Conservation (phyloP, 2,888 invertebrate genomes). For the Lagria hirta region DNA sequence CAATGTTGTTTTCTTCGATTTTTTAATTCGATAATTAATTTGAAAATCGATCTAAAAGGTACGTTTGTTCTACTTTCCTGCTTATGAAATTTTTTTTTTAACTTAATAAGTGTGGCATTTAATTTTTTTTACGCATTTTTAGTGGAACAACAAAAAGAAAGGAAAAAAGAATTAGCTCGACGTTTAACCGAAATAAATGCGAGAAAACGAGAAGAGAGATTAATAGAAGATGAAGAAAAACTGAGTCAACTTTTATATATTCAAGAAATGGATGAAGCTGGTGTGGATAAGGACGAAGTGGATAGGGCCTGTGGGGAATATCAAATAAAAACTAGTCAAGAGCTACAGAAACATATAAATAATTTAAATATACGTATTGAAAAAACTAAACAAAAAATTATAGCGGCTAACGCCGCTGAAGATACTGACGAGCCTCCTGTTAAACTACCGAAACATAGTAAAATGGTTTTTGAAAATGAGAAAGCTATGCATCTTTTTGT, state of each 20-base stretch:
- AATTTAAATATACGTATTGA: conserved; percentile 73
- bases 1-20: too few relatives aligned
- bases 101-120: not conserved
- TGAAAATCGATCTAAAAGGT: too few relatives aligned
- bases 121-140: conserved; percentile 15
- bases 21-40: too few relatives aligned
- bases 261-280: conserved; percentile 75
- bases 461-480: conserved; percentile 52
- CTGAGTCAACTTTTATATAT: conserved; percentile 73
- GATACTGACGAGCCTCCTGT: conserved; percentile 55
- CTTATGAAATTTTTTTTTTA: not conserved
- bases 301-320: conserved; percentile 70
- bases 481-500: conserved; percentile 55
- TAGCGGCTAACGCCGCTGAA: conserved; percentile 67
- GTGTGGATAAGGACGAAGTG: conserved; percentile 65
- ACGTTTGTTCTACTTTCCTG: too few relatives aligned
- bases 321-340: conserved; percentile 73
- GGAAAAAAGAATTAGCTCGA: conserved; percentile 81
- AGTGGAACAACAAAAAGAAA: conserved; percentile 83
- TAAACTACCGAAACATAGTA: conserved; percentile 54
- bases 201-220: conserved; percentile 80
- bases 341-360: conserved; percentile 74
- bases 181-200: conserved; percentile 88
- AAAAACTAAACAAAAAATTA: conserved; percentile 74
- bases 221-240: conserved; percentile 87